Base-by-base conservation (phyloP, 2,888 invertebrate species). In the Atethmia centrago region DNA sequence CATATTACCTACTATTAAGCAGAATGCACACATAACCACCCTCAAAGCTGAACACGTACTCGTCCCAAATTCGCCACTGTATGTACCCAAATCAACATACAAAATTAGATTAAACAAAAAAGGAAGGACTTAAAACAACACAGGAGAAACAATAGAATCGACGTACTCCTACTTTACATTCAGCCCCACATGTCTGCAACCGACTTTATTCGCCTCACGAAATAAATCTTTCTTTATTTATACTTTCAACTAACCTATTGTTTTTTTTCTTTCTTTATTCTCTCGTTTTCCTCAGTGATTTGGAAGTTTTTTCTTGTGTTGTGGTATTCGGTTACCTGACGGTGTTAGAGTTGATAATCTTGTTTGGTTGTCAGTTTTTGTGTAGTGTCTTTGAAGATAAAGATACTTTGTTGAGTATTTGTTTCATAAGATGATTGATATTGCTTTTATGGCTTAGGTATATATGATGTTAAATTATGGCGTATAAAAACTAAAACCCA, bases 151-250 rank as follows among this genome's bases (percentile, higher is more conserved):
- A 82, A 85, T 75, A 73, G 77, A 71, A 77, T 77, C 77, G 72
- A 73, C 74, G 64, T 77, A 66, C 71, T 74, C 47, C 89, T 91
- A 88, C 89, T 93, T 93, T 91, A 91, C 89, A 93, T 92, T 92
- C 92, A 82, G 66, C 77, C 77, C 86, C 85, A 88, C 90, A 88
- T 91, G 88, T 88, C 87, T 88, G 80, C 84, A 84, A 75, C 82
- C 82, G 82, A 86, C 88, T 88, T 91, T 90, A 92, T 93, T 93
- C 93, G 85, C 74, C 90, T 90, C 93, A 93, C 93, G 93, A 89
- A 92, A 93, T 93, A 93, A 93, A 93, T 93, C 93, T 92, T 84
- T 84, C 88, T 89, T 90, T 92, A 92, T 92, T 93, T 92, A 93
- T 92, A 91, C 91, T 90, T 90, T 89, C 89, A 89, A 90, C 91